Evolutionary conservation across 2,113 vertebrate species (phyloP).

Genomic region (Saccopteryx bilineata): DNA sequence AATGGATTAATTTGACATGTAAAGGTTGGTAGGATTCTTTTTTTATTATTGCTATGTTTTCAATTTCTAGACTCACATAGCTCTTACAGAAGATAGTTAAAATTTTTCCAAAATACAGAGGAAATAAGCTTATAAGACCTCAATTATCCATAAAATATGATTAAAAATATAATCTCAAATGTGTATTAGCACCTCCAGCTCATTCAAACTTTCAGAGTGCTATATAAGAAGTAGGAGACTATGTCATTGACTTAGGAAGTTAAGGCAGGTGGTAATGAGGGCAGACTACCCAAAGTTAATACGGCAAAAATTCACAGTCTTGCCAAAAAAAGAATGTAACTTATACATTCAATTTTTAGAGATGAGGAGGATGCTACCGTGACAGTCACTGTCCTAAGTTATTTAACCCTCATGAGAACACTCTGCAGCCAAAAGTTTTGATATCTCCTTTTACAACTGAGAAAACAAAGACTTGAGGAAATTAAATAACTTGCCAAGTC

Average conservation of each 20-base stretch:
- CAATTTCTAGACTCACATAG: not conserved
- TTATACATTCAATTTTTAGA: not conserved
- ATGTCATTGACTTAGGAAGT: not conserved
- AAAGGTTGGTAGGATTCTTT: not conserved
- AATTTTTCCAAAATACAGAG: conserved; percentile 18
- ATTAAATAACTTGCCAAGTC: not conserved
- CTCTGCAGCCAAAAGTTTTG: not conserved
- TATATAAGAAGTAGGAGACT: not conserved
- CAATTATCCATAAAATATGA: conserved; percentile 27
- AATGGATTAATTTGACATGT: conserved; percentile 40
- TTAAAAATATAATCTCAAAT: not conserved
- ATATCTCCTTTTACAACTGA: not conserved
- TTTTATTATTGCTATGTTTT: conserved; percentile 48
- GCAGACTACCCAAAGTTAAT: not conserved
- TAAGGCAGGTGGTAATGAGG: not conserved
- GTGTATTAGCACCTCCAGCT: not conserved
- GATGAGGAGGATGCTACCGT: not conserved
- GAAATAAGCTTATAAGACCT: not conserved
- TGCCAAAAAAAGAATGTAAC: not conserved
- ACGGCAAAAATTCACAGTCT: not conserved
- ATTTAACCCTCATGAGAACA: not conserved
- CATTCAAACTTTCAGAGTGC: not conserved
- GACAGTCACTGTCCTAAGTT: not conserved
- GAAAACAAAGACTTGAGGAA: not conserved
- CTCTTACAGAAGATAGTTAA: not conserved